Evolutionary conservation across 2,797 vertebrate genomes (phyloP).

Genomic region (Gymnoscopelus microlampas): DNA sequence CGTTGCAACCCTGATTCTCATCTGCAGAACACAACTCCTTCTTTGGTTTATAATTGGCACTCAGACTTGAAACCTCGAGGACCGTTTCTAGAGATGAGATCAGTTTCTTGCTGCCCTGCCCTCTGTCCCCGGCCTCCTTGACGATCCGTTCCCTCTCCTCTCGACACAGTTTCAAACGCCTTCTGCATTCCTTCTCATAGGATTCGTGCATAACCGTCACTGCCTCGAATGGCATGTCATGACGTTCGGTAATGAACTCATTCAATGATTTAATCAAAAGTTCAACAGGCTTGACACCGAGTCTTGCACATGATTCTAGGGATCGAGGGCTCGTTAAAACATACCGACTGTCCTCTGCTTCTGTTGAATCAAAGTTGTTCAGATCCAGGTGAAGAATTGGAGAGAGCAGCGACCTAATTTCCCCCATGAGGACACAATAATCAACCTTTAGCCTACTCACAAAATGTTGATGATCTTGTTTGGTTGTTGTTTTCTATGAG

Average conservation of each 20-base stretch:
- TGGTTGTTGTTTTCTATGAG: too few species aligned
- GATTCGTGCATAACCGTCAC: constrained; percentile 73
- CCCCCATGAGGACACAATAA: constrained; percentile 60
- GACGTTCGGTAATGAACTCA: constrained; percentile 59
- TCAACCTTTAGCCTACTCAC: too few species aligned
- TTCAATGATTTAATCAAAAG: constrained; percentile 77
- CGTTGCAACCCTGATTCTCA: constrained; percentile 49
- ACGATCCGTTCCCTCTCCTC: constrained; percentile 73
- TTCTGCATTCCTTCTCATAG: constrained; percentile 72
- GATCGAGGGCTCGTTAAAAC: constrained; percentile 69
- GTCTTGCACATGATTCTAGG: constrained; percentile 60
- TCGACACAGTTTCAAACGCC: constrained; percentile 64
- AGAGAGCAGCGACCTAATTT: constrained; percentile 36
- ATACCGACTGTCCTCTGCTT: constrained; percentile 56
- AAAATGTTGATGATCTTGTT: too few species aligned
- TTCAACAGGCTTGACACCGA: constrained; percentile 69
- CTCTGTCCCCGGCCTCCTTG: constrained; percentile 34
- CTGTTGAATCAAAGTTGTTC: constrained; percentile 57
- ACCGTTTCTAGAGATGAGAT: constrained; percentile 38
- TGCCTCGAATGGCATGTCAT: constrained; percentile 47
- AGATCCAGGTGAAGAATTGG: constrained; percentile 59
- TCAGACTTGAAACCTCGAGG: constrained; percentile 28
- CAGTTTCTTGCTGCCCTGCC: constrained; percentile 32
- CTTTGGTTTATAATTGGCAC: constrained; percentile 14
- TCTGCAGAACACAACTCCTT: constrained; percentile 2